Conservation (phyloP, 2,113 vertebrate genomes). For the Cyphomyrus discorhynchus region DNA sequence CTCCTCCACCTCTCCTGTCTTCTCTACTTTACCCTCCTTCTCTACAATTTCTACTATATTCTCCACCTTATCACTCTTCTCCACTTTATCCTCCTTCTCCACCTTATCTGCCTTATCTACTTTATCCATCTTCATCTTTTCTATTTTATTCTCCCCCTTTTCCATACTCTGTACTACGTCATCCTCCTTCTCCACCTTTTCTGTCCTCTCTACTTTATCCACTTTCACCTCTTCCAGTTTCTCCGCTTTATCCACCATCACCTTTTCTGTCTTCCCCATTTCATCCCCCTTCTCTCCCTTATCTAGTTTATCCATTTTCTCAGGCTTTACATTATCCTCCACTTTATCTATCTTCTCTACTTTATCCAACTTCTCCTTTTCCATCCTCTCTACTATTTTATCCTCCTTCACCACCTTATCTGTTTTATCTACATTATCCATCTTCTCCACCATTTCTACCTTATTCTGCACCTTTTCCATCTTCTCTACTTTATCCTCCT, state of each 20-base stretch:
- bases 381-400: neutral
- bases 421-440: slow-evolving; percentile 47
- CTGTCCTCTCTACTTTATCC: slow-evolving; percentile 25
- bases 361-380: slow-evolving; percentile 21
- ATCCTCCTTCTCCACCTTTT: slow-evolving; percentile 18
- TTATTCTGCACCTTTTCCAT: slow-evolving; percentile 18
- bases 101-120: slow-evolving; percentile 29
- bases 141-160: slow-evolving; percentile 17
- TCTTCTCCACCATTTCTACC: neutral
- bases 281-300: neutral
- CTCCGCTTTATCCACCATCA: too few species aligned
- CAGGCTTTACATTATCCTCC: neutral
- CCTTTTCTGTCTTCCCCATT: slow-evolving; percentile 16
- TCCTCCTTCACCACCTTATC: slow-evolving; percentile 29
- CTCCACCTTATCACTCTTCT: neutral
- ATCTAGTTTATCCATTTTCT: slow-evolving; percentile 16
- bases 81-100: neutral
- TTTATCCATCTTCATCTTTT: slow-evolving; percentile 31
- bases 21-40: slow-evolving; percentile 22
- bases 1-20: slow-evolving; percentile 33
- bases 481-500: slow-evolving; percentile 31
- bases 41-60: slow-evolving; percentile 32
- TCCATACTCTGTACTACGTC: neutral
- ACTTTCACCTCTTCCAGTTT: neutral
- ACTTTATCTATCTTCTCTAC: slow-evolving; percentile 31